Conservation (phyloP, 2,113 vertebrate genomes). For the Myanophis thanlyinensis region DNA sequence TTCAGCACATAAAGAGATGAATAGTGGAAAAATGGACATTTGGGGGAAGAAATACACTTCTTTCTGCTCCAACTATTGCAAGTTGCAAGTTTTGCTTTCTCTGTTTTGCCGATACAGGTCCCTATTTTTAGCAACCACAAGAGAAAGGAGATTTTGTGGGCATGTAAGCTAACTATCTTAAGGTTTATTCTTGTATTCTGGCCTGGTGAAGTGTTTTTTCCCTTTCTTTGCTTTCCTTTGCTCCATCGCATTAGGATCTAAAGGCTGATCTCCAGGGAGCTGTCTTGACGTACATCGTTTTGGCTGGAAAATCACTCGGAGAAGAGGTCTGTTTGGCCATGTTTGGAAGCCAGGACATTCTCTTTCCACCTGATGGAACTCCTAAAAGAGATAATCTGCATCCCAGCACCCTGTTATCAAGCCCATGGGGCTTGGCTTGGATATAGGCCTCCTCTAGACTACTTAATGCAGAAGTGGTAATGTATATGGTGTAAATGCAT, state of each 20-base stretch:
- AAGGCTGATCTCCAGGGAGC: background rate
- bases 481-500: background rate
- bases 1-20: background rate
- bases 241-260: slow-evolving; percentile 20
- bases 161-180: background rate
- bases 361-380: background rate
- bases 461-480: background rate
- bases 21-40: background rate
- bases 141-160: background rate
- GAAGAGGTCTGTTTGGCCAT: background rate
- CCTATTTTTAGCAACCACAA: background rate
- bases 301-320: background rate
- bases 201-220: background rate
- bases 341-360: background rate
- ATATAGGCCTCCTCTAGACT: background rate
- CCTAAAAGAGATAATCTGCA: background rate
- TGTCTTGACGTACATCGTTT: background rate
- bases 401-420: background rate
- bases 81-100: background rate
- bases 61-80: background rate
- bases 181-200: background rate
- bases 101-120: background rate
- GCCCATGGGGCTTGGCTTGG: background rate
- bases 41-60: background rate
- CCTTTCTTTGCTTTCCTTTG: background rate